Percentiles rank a stretch among this genome's conserved stretches.
Conservation (phyloP, 1,140 invertebrate species). For the Camponotus vicinus region DNA sequence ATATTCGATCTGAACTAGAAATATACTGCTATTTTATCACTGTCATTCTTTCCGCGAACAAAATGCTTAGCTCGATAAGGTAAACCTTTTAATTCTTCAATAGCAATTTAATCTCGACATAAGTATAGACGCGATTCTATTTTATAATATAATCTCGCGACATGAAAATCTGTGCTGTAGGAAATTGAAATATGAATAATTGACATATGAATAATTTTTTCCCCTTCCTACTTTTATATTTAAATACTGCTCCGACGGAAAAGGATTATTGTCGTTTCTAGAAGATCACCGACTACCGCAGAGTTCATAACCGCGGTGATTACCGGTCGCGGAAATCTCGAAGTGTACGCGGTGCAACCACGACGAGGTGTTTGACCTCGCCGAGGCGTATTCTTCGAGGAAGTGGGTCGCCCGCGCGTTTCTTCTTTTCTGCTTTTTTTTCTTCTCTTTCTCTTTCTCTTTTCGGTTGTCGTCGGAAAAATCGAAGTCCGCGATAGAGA, state of each 20-base stretch:
- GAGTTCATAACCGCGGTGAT: conserved; percentile 54
- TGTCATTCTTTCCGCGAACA: neutral
- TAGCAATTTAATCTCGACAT: neutral
- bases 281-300: neutral
- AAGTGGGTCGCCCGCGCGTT: conserved; percentile 37
- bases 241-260: neutral
- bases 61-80: neutral
- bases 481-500: conserved; percentile 30
- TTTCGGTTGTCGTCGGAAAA: conserved; percentile 17
- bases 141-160: neutral
- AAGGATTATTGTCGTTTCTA: neutral
- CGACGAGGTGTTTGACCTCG: conserved; percentile 31
- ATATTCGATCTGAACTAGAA: conserved; percentile 16
- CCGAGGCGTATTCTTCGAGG: conserved; percentile 28
- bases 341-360: conserved; percentile 38
- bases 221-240: neutral
- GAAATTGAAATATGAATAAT: neutral
- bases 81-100: neutral
- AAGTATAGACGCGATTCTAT: neutral
- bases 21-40: conserved; percentile 24
- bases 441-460: neutral
- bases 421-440: neutral
- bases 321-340: conserved; percentile 45
- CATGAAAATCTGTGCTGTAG: neutral
- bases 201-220: neutral